Base-by-base conservation (phyloP, 2,113 vertebrate genomes). In the Chaenogobius annularis region DNA sequence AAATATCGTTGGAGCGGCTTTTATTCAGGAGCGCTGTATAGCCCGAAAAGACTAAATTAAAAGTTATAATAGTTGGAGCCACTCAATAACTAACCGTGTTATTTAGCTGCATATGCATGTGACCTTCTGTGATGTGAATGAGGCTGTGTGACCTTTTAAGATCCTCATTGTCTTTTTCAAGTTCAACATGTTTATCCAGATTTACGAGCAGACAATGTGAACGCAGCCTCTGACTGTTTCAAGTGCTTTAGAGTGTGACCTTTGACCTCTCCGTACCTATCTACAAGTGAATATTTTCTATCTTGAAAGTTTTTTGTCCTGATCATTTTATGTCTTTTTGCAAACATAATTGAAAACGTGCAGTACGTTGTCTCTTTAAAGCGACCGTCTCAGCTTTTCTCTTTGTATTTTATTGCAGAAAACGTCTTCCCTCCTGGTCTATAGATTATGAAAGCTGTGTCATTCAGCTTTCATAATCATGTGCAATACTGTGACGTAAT, bases 161-260 rank as follows among this genome's bases (percentile, higher is more conserved):
- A 58, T 58, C 55, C 23, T 58, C 55, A 58, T 58, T 58, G 55
- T 58, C 22, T 58, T 58, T 58, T 58, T 58, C 55, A 58, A 2
- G 6, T 23, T 58, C n/a, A 20, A 58, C 55, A 58, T 22, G 26
- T 58, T 58, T 58, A 58, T 58, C 55, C 12, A 13, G 55, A 58
- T 58, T 23, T 58, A 58, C 1, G 22, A 26, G 37, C 37, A 40
- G 37, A 40, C 8, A 40, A 40, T 3, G 26, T 40, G 6, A 40
- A 58, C 10, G 5, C 55, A 26, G 55, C 20, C 9, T 11, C 22
- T 11, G 20, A 11, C 20, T 3, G 23, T 26, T 20, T 26, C 10
- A 26, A 58, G 10, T 12, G 55, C 26, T 58, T 26, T 26, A 22
- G 1, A 58, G 55, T 58, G 20, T 58, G 23, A 58, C 55, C n/a